Evolutionary conservation across 2,113 vertebrate genomes (phyloP), one percentile per base, ranked within the genome.

Genomic region (Actenoides hombroni): DNA sequence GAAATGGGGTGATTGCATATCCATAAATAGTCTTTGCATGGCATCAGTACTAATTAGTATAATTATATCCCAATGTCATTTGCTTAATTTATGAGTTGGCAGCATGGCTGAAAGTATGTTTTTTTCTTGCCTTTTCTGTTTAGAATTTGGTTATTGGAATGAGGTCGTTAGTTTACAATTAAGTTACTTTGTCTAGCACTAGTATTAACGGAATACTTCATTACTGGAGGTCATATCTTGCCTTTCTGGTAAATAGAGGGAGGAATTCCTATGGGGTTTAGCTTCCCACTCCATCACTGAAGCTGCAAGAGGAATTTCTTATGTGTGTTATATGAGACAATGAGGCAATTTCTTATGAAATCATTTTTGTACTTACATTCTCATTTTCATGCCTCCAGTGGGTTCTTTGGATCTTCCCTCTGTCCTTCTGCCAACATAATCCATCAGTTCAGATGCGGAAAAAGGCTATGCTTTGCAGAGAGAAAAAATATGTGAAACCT

Each of bases 81-180:
- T 97, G 92, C 89, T 96, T 98, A 97, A 98, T 97, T 98, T 98
- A 97, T 97, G 91, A 97, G 65, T 95, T 98, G 97, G 96, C 96
- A 96, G 86, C 73, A 87, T 86, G 35, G 75, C 90, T 97, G 75
- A 95, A 97, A 96, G 78, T 97, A 89, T 39, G 51, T 95, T 96
- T 97, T 97, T 97, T 97, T 80, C 95, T 97, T 97, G 95, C 91
- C 69, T 94, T 87, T 95, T 95, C 94, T 94, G 86, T 95, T 97
- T 97, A 96, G 92, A 97, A 96, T 97, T 92, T 95, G 75, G 92
- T 95, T 97, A 96, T 97, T 97, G 97, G 94, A 91, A 92, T 98
- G 98, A 98, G 94, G 94, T 97, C 92, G 68, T 92, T 95, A 97
- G 95, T 98, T 98, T 98, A 97, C 92, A 96, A 96, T 98, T 97